These are phyloP conservation scores for Halichondria panicea DNA, from an alignment of 37 sponge, comb jelly and placozoan species.

Conservation along the genomic window DNA sequence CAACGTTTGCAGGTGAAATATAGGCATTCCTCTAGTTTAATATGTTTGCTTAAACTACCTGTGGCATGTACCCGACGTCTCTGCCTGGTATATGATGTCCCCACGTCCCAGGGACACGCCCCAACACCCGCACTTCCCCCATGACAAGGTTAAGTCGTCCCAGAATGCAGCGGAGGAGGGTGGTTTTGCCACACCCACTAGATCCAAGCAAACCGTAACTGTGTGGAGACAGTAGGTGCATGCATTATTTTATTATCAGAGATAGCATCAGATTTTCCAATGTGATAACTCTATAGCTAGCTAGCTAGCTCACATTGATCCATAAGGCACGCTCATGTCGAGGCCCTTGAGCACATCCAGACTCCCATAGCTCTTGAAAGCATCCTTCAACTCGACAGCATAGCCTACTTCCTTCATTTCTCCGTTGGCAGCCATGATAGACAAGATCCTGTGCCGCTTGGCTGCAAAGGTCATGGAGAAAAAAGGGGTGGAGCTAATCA, in stretches of 20 bases:
- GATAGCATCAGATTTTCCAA: neutral
- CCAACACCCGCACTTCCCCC: conserved; percentile 58
- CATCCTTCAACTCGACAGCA: conserved; percentile 40
- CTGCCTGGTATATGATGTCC: conserved; percentile 74
- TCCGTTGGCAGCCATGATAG: too few species aligned
- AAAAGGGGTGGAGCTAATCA: too few species aligned
- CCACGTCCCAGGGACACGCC: conserved; percentile 52
- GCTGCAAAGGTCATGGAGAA: too few species aligned
- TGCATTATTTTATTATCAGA: neutral
- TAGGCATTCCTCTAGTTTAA: too few species aligned
- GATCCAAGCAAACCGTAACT: conserved; percentile 87
- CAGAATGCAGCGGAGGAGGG: conserved; percentile 80
- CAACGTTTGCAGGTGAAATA: too few species aligned
- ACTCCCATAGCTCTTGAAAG: conserved; percentile 46
- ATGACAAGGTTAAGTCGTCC: conserved; percentile 60
- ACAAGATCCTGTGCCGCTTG: too few species aligned
- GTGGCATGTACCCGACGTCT: conserved; percentile 91
- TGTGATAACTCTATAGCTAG: too few species aligned
- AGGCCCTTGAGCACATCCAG: conserved; percentile 42
- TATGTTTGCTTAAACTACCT: conserved; percentile 27
- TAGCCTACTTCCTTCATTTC: conserved; percentile 10
- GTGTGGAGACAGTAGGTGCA: neutral
- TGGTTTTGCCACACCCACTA: conserved; percentile 93
- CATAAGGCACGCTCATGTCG: conserved; percentile 63
- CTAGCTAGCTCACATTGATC: conserved; percentile 35